These are phyloP conservation scores for Drosophila watanabei DNA, from an alignment of 1,140 invertebrate species.

Conservation along the genomic window DNA sequence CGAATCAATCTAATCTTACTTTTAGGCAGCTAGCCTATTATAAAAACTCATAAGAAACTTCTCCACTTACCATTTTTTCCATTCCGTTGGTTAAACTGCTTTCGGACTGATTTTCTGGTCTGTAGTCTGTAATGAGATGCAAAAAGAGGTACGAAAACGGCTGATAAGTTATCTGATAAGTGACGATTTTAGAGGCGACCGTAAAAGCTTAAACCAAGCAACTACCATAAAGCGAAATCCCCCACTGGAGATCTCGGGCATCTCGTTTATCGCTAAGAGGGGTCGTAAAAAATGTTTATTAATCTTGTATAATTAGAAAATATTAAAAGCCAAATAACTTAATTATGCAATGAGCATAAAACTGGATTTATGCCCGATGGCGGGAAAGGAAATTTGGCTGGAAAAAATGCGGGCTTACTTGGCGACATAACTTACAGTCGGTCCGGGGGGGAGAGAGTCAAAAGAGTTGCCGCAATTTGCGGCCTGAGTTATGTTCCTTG, in stretches of 20 bases:
- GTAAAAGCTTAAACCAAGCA: conserved; percentile 40
- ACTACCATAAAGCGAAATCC: conserved; percentile 38
- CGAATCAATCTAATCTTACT: not conserved
- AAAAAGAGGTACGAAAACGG: conserved; percentile 37
- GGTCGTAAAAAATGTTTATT: conserved; percentile 61
- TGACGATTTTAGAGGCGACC: conserved; percentile 34
- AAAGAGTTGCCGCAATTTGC: conserved; percentile 68
- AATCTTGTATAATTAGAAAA: conserved; percentile 73
- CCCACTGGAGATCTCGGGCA: conserved; percentile 15
- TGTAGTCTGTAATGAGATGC: conserved; percentile 65
- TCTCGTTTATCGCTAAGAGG: conserved; percentile 28
- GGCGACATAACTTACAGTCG: conserved; percentile 74
- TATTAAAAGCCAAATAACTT: conserved; percentile 72
- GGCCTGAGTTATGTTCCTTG: conserved; percentile 57
- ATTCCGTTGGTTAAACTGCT: conserved; percentile 66
- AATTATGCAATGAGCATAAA: conserved; percentile 75
- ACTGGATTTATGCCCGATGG: conserved; percentile 47
- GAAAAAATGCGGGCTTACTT: conserved; percentile 17
- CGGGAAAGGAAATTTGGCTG: conserved; percentile 40
- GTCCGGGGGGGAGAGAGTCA: conserved; percentile 16
- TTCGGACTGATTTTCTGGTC: conserved; percentile 28
- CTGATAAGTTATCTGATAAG: conserved; percentile 65
- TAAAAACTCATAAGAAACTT: not conserved
- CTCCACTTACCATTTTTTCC: conserved; percentile 76
- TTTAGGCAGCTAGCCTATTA: not conserved